Evolutionary conservation across 2,113 vertebrate genomes (phyloP), one percentile per base, ranked within the genome.

Genomic region (Diphyllodes magnificus): DNA sequence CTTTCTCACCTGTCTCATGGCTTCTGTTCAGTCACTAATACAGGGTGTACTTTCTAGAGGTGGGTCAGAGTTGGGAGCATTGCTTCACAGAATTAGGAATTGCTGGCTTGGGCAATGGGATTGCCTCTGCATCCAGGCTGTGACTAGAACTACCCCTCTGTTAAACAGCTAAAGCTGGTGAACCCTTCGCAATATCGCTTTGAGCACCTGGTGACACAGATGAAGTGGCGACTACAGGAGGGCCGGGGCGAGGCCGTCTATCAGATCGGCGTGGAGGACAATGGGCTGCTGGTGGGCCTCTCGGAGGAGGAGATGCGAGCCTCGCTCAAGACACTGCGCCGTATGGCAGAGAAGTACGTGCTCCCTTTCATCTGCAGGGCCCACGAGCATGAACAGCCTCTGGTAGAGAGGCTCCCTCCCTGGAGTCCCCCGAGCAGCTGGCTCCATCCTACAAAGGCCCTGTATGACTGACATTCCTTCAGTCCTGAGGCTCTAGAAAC

Each of bases 201-300:
- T 72, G 99, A 99, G 97, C 99, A 99, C 97, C 97, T 99, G 96
- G 99, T 99, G 89, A 99, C 99, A 2, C 99, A 99, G 96, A 99
- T 99, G 99, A 99, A 99, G 97, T 99, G 99, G 99, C 97, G 99
- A 7, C 98, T 99, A 9, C 99, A 99, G 97, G 99, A 99, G 93
- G 99, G 99, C 84, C 98, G 98, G 3, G 99, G 99, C 1, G 99
- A 99, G 97, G 99, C 99, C 0, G 99, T 99, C 90, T 99, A 99
- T 97, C 99, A 99, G 97, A 99, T 99, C 13, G 99, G 99, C 1
- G 99, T 99, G 17, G 99, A 99, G 97, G 99, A 99, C 94, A 99
- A 99, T 5, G 99, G 99, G 76, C 98, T 99, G 96, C 97, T 99
- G 88, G 99, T 99, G 93, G 99, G 99, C 70, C 98, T 99, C 77